These are phyloP conservation scores for Pammene aurita DNA, from an alignment of 2,888 invertebrate genomes.

Conservation along the genomic window DNA sequence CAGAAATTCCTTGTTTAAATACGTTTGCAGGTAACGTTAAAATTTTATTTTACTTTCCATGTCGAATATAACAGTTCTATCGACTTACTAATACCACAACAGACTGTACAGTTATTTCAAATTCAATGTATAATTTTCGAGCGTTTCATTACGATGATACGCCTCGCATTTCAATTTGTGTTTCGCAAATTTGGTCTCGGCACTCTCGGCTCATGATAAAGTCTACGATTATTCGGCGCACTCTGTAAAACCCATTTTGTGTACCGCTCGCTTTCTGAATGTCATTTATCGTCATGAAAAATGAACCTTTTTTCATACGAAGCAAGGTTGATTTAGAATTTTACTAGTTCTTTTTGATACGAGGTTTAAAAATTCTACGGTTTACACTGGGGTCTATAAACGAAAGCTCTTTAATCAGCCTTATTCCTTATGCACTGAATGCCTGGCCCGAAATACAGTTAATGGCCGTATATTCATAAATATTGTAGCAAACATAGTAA, in stretches of 20 bases:
- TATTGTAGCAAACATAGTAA: constrained; percentile 6
- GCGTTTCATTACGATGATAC: constrained; percentile 42
- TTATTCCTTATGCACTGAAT: constrained; percentile 32
- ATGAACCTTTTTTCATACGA: neutral
- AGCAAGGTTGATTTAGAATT: neutral
- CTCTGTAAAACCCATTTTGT: constrained; percentile 19
- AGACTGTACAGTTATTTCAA: constrained; percentile 30
- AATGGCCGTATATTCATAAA: constrained; percentile 19
- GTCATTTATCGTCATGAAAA: constrained; percentile 10
- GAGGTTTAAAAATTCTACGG: neutral
- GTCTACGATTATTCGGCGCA: constrained; percentile 27
- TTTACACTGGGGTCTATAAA: constrained; percentile 13
- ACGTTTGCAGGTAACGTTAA: neutral
- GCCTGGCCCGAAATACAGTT: constrained; percentile 16
- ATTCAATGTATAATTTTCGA: constrained; percentile 33
- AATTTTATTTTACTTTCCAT: neutral
- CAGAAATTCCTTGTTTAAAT: neutral
- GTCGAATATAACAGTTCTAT: constrained; percentile 3
- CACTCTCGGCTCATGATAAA: constrained; percentile 39
- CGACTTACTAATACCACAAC: constrained; percentile 8
- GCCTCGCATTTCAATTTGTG: constrained; percentile 46
- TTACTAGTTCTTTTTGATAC: neutral
- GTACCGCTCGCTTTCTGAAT: constrained; percentile 2
- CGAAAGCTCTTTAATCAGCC: constrained; percentile 31
- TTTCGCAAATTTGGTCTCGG: constrained; percentile 44